Conservation (phyloP, 2,113 vertebrate species). For the Amblyornis subalaris region DNA sequence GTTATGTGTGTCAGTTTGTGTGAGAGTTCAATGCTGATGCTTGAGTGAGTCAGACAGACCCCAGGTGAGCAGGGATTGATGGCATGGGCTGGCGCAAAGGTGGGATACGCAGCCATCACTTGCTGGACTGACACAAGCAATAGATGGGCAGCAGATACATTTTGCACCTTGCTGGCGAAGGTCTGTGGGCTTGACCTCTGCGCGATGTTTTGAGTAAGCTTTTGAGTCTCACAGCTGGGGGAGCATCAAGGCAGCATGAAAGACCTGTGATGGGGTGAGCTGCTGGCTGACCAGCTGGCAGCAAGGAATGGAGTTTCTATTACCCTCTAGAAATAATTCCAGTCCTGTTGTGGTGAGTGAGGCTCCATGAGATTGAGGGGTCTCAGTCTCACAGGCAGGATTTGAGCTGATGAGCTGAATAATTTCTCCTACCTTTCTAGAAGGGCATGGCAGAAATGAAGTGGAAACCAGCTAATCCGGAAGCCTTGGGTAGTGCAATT, state of each 20-base stretch:
- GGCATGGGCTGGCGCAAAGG: not conserved
- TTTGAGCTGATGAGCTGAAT: not conserved
- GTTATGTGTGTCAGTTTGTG: accelerated
- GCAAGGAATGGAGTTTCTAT: not conserved
- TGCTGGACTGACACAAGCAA: not conserved
- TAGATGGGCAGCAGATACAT: not conserved
- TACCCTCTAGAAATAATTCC: not conserved
- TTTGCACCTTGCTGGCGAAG: not conserved
- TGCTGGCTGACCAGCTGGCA: not conserved
- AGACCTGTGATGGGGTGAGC: not conserved
- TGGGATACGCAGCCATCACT: not conserved
- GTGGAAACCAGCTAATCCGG: not conserved
- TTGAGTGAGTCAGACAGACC: not conserved
- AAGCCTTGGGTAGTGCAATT: not conserved
- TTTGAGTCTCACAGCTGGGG: not conserved
- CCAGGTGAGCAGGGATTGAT: accelerated
- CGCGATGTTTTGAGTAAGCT: accelerated
- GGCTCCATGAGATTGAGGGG: not conserved
- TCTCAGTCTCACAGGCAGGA: not conserved
- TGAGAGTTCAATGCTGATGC: accelerated
- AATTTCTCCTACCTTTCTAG: not conserved
- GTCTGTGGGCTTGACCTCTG: not conserved
- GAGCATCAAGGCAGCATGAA: not conserved
- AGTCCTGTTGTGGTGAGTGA: not conserved
- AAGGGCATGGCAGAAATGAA: not conserved